Evolutionary conservation across 2,113 vertebrate species (phyloP).

Genomic region (Zeus faber): DNA sequence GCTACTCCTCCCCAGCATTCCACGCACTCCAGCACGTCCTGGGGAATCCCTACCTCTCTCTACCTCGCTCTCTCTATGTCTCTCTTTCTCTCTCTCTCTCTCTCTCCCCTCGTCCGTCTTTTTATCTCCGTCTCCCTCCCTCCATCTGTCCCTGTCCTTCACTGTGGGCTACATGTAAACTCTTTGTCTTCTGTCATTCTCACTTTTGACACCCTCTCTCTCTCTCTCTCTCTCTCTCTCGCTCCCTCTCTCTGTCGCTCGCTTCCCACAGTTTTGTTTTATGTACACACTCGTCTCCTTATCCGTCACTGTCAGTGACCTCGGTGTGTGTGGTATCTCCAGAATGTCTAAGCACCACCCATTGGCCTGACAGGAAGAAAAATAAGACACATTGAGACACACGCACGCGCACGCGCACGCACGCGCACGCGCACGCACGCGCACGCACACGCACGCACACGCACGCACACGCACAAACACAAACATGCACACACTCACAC

Average conservation of each 20-base stretch:
- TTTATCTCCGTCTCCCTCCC: background rate
- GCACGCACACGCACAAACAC: background rate
- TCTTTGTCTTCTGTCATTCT: conserved; percentile 5
- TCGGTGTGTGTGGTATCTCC: conserved; percentile 21
- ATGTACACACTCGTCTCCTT: conserved; percentile 6
- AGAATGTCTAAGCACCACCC: conserved; percentile 41
- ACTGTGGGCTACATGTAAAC: background rate
- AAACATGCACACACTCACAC: background rate
- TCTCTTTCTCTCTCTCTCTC: conserved; percentile 18
- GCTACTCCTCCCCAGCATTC: conserved; percentile 47
- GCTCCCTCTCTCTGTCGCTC: background rate
- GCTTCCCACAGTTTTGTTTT: conserved; percentile 37
- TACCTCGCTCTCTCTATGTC: conserved; percentile 1
- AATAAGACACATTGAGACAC: conserved; percentile 19
- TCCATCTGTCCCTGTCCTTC: conserved; percentile 38
- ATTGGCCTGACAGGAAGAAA: conserved; percentile 28
- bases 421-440: background rate
- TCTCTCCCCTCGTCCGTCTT: conserved; percentile 44
- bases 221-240: conserved; percentile 13
- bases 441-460: background rate
- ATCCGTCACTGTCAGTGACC: conserved; percentile 42
- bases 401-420: background rate
- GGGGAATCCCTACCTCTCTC: conserved; percentile 38
- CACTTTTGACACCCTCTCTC: background rate
- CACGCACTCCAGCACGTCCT: conserved; percentile 45